Evolutionary conservation across 2,113 vertebrate species (phyloP).

Genomic region (Bubo scandiacus): DNA sequence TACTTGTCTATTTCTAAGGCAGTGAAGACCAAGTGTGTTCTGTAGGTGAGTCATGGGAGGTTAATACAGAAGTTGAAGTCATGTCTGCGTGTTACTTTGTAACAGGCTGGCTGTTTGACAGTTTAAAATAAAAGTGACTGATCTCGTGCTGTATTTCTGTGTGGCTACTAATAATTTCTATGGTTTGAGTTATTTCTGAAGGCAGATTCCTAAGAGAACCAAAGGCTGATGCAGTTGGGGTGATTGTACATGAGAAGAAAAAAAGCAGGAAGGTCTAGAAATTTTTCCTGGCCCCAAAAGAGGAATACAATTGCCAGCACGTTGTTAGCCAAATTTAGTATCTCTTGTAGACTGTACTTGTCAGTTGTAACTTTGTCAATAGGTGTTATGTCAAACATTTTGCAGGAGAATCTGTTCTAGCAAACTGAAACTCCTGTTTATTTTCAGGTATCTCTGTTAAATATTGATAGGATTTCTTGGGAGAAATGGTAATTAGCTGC

Average conservation of each 20-base stretch:
- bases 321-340: neutral
- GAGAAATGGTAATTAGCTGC: slow-evolving; percentile 21
- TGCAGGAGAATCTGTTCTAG: neutral
- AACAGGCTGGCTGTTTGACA: neutral
- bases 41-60: neutral
- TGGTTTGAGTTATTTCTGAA: neutral
- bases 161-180: neutral
- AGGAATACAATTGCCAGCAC: neutral
- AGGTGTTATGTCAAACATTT: neutral
- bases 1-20: neutral
- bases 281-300: neutral
- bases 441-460: neutral
- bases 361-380: neutral
- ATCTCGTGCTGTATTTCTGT: neutral
- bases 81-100: neutral
- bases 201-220: neutral
- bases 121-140: neutral
- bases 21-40: neutral
- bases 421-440: neutral
- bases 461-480: slow-evolving; percentile 3
- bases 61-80: neutral
- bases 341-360: neutral
- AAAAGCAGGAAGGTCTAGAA: neutral
- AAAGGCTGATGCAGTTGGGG: neutral
- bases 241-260: neutral